Evolutionary conservation across 2,888 invertebrate species (phyloP).

Genomic region (Hydrotaea diabolus): DNA sequence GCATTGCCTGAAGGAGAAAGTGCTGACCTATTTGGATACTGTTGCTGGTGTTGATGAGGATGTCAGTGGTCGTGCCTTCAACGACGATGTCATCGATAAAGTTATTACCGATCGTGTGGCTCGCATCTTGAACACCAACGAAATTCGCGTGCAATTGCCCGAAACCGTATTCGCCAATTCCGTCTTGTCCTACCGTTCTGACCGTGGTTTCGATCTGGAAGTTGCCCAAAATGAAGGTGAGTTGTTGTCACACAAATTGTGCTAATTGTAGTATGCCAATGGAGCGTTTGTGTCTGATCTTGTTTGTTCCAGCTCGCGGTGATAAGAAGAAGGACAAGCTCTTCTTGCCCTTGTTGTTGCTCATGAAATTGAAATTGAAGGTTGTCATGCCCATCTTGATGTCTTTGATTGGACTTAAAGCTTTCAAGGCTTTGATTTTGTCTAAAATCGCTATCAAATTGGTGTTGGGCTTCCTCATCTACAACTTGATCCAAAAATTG

Average conservation of each 20-base stretch:
- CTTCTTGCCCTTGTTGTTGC: conserved; percentile 88
- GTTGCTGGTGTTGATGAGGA: conserved; percentile 85
- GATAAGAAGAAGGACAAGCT: conserved; percentile 92
- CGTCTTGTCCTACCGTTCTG: conserved; percentile 85
- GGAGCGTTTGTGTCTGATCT: no score
- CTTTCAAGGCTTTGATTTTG: conserved; percentile 90
- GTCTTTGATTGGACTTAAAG: conserved; percentile 89
- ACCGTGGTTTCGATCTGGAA: conserved; percentile 85
- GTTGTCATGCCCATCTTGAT: conserved; percentile 91
- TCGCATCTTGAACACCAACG: conserved; percentile 87
- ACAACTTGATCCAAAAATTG: conserved; percentile 89
- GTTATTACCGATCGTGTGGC: conserved; percentile 88
- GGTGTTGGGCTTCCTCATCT: conserved; percentile 90
- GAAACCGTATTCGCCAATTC: conserved; percentile 86
- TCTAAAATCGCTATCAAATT: conserved; percentile 91
- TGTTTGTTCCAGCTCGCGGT: conserved; percentile 86
- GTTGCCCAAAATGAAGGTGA: conserved; percentile 82
- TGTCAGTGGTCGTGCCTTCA: conserved; percentile 83
- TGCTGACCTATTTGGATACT: conserved; percentile 88
- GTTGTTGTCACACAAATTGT: conserved; percentile 46
- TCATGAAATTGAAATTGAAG: conserved; percentile 92
- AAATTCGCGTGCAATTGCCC: conserved; percentile 88
- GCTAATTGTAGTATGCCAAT: background rate
- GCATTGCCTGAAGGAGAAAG: conserved; percentile 89
- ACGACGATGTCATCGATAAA: conserved; percentile 86